A percentile compares a stretch with the other conserved stretches of the same genome.
Evolutionary conservation across 2,888 invertebrate genomes (phyloP).

Genomic region (Drosophila macrospina): DNA sequence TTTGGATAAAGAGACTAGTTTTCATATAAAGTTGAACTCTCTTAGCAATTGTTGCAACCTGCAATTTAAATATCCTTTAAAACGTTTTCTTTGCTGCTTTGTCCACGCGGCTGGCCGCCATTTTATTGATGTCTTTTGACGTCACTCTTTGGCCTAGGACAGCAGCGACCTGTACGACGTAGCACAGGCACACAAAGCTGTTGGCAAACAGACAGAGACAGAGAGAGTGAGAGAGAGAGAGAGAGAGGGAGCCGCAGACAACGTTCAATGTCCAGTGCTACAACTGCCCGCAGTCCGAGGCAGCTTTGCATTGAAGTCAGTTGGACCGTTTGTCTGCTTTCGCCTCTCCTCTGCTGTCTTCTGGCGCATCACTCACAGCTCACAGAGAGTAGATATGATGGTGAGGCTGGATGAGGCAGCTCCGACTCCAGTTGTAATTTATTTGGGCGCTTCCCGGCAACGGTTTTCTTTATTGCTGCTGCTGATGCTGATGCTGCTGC

Average conservation of each 20-base stretch:
- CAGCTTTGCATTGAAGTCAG: constrained; percentile 51
- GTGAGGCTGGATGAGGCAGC: constrained; percentile 4
- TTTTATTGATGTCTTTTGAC: constrained; percentile 76
- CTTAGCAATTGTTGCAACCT: constrained; percentile 8
- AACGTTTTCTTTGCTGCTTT: constrained; percentile 17
- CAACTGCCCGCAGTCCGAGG: constrained; percentile 56
- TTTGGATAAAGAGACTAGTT: neutral
- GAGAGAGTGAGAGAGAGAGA: neutral
- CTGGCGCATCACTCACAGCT: constrained; percentile 52
- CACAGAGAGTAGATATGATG: constrained; percentile 35
- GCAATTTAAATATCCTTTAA: constrained; percentile 52
- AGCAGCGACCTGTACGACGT: constrained; percentile 7
- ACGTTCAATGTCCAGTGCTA: constrained; percentile 15
- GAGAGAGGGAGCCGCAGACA: constrained; percentile 1
- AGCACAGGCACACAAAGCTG: constrained; percentile 43
- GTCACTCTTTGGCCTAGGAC: constrained; percentile 49
- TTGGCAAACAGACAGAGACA: constrained; percentile 32
- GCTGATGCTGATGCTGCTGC: constrained; percentile 38
- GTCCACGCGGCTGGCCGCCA: constrained; percentile 39
- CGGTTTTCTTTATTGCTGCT: constrained; percentile 69
- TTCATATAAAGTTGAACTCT: neutral
- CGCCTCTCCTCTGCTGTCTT: constrained; percentile 9
- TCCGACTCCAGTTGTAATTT: constrained; percentile 65
- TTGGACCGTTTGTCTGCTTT: constrained; percentile 26
- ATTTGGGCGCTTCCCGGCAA: constrained; percentile 55